Evolutionary conservation across 2,888 invertebrate genomes (phyloP).

Genomic region (Tuta absoluta): DNA sequence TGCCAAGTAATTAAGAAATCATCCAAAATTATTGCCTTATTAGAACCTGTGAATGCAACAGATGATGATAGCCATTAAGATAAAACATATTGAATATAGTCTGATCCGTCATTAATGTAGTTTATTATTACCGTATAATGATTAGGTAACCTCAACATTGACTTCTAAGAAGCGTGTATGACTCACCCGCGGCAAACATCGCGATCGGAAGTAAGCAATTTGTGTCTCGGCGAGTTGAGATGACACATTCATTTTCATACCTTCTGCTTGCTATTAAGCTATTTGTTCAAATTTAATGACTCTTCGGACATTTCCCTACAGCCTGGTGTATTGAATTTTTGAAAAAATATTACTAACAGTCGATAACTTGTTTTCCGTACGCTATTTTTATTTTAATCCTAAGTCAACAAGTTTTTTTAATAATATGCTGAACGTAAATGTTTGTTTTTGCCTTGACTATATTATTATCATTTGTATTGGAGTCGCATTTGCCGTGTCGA

Average conservation of each 20-base stretch:
- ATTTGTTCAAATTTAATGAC: constrained; percentile 6
- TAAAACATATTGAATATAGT: not conserved
- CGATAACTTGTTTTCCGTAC: not conserved
- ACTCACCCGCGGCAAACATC: constrained; percentile 50
- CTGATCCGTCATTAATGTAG: not conserved
- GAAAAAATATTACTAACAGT: not conserved
- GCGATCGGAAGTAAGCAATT: constrained; percentile 55
- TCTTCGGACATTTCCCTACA: not conserved
- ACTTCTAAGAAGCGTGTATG: constrained; percentile 53
- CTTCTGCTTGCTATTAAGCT: not conserved
- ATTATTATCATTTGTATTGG: constrained; percentile 15
- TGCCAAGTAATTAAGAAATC: not conserved
- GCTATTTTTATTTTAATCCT: constrained; percentile 6
- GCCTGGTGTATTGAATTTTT: not conserved
- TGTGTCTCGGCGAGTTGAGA: constrained; percentile 39
- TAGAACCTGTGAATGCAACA: not conserved
- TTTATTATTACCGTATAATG: constrained; percentile 24
- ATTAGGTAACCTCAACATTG: constrained; percentile 49
- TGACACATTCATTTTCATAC: constrained; percentile 18
- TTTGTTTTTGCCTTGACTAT: constrained; percentile 17
- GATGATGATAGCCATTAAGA: constrained; percentile 6
- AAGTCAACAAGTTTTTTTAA: not conserved
- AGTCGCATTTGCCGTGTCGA: constrained; percentile 3
- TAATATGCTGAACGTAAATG: not conserved
- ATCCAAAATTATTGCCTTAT: too few species aligned